These are phyloP conservation scores for Lynx canadensis DNA, from an alignment of 2,113 vertebrate species.

Conservation along the genomic window DNA sequence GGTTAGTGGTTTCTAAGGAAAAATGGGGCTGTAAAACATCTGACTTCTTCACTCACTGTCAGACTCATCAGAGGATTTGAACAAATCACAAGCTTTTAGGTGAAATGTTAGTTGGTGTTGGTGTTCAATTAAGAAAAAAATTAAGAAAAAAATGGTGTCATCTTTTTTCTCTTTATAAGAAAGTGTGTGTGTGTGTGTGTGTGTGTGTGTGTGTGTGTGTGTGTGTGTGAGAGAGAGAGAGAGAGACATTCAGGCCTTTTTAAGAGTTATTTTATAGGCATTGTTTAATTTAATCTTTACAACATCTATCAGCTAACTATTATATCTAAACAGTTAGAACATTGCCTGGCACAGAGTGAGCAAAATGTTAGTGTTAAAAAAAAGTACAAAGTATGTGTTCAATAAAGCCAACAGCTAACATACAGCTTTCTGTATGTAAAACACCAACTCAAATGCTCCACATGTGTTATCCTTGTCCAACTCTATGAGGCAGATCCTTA, in stretches of 20 bases:
- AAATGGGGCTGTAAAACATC: neutral
- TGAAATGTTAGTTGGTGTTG: neutral
- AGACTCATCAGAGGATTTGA: neutral
- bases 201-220: neutral
- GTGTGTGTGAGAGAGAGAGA: no score
- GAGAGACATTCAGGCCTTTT: neutral
- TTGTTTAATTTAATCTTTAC: neutral
- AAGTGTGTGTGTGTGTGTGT: neutral
- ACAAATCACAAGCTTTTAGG: neutral
- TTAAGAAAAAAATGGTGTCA: neutral
- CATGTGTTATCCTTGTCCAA: neutral
- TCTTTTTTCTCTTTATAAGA: neutral
- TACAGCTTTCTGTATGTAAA: neutral
- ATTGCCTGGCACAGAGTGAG: neutral
- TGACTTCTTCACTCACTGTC: neutral
- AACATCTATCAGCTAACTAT: neutral
- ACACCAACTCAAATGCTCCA: neutral
- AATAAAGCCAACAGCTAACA: neutral
- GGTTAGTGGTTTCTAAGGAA: slow-evolving; percentile 24
- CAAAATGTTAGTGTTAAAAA: neutral
- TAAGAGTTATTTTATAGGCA: neutral
- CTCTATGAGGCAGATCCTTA: neutral
- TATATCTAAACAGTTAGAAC: neutral
- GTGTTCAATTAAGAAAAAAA: slow-evolving; percentile 12
- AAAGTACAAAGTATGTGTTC: neutral